Evolutionary conservation across 2,113 vertebrate genomes (phyloP), one percentile per base, ranked within the genome.

Genomic region (Alligator mississippiensis): DNA sequence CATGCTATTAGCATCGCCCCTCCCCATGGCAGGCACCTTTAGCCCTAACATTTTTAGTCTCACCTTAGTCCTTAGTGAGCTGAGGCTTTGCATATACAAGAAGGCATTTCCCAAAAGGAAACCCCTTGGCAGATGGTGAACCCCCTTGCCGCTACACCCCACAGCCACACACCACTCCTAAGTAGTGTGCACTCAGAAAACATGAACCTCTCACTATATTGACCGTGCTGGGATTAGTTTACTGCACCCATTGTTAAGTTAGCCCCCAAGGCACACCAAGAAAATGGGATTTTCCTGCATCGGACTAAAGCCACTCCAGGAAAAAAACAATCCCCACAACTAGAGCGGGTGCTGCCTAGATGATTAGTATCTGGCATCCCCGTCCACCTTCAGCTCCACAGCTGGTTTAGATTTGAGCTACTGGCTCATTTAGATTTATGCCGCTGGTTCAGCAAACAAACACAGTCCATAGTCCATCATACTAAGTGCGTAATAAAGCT

Each of bases 331-430:
- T 30, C 80, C 63, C 74, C 25, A 76, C 9, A 47, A 75, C 34
- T n/a, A 60, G 57, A 47, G 62, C 84, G 87, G 82, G 90, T 81
- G 88, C 84, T 85, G 84, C 93, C 92, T 60, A 80, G 74, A 83
- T 88, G 82, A 93, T 92, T 82, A 92, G 76, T 77, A 90, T 91
- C 89, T 93, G 82, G 74, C 81, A 87, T 94, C 94, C 90, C 76
- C 47, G 7, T 96, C 94, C 96, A 82, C 82, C 93, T 92, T 94
- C 72, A 92, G 88, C 87, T 83, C 87, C 25, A 17, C 93, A 92
- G 92, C 86, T 97, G 93, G 92, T 96, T 96, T 93, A 93, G 93
- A 94, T 96, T 96, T 94, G 90, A 96, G 90, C 95, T 95, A 94
- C 92, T 70, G 90, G 90, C 90, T 83, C 86, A n/a, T 93, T 96